These are phyloP conservation scores for Samia ricini DNA, from an alignment of 1,140 invertebrate genomes.

Conservation along the genomic window DNA sequence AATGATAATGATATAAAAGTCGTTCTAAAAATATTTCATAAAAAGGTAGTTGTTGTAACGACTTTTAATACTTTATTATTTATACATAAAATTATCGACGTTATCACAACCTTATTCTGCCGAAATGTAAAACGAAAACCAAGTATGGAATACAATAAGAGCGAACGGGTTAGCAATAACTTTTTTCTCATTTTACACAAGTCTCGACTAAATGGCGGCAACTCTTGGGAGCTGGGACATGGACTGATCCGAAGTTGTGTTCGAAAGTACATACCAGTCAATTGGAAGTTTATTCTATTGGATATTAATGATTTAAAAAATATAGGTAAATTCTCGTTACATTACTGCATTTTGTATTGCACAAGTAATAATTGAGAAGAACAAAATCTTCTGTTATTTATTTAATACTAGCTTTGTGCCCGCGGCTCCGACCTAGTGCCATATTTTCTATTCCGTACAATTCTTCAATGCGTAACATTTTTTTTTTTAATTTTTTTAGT, in stretches of 20 bases:
- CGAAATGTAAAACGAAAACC: conserved; percentile 73
- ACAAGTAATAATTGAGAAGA: too few relatives aligned
- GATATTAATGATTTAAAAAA: too few relatives aligned
- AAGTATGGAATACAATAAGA: conserved; percentile 71
- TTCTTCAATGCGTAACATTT: too few relatives aligned
- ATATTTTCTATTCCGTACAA: too few relatives aligned
- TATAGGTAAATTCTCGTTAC: too few relatives aligned
- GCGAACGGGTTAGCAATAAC: conserved; percentile 36
- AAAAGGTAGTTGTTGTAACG: not conserved
- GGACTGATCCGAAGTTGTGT: conserved; percentile 7
- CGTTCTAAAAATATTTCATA: not conserved
- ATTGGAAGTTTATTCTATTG: conserved; percentile 15
- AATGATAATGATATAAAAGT: not conserved
- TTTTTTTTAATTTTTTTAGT: too few relatives aligned
- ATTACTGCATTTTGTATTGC: too few relatives aligned
- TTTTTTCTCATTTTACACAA: conserved; percentile 31
- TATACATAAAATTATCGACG: not conserved
- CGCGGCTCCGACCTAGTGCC: too few relatives aligned
- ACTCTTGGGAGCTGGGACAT: not conserved
- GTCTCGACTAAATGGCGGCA: conserved; percentile 50
- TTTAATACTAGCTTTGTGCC: too few relatives aligned
- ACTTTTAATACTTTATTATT: not conserved
- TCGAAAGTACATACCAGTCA: conserved; percentile 6
- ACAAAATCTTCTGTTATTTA: too few relatives aligned
- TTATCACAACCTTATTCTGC: conserved; percentile 31